These are phyloP conservation scores for Natrix natrix DNA, from an alignment of 2,797 vertebrate genomes.

Conservation along the genomic window DNA sequence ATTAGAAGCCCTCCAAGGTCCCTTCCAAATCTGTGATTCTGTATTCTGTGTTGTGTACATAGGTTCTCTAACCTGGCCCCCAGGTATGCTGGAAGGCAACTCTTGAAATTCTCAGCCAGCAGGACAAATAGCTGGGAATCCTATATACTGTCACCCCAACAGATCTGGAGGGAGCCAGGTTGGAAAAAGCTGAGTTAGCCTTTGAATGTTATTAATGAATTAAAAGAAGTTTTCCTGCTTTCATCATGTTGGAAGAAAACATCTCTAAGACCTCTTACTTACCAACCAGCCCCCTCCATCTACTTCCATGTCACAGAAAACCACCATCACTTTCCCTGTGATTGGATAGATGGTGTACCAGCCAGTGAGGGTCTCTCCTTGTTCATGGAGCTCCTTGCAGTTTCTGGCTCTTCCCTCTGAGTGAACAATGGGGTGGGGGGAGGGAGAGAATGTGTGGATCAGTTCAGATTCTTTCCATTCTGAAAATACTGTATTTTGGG, in stretches of 20 bases:
- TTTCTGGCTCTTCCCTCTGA: slow-evolving; percentile 5
- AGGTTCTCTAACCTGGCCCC: not conserved
- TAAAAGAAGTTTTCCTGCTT: not conserved
- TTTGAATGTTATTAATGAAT: not conserved
- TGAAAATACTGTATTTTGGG: too few relatives aligned
- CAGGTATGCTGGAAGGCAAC: not conserved
- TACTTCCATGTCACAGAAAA: slow-evolving; percentile 44
- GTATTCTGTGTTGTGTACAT: not conserved
- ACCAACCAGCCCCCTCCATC: slow-evolving; percentile 49
- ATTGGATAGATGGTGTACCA: slow-evolving; percentile 49
- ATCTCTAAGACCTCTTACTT: not conserved
- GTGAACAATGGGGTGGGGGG: not conserved
- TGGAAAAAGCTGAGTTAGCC: not conserved
- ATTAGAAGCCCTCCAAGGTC: not conserved
- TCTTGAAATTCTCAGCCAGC: not conserved
- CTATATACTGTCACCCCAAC: not conserved
- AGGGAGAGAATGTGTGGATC: not conserved
- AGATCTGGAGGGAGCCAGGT: not conserved
- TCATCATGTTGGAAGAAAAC: not conserved
- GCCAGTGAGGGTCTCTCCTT: slow-evolving; percentile 29
- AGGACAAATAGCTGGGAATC: not conserved
- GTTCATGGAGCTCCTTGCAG: slow-evolving; percentile 42
- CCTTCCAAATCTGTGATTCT: not conserved
- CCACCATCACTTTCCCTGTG: not conserved
- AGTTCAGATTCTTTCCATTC: not conserved